A percentile compares a stretch with the other conserved stretches of the same genome.
These are phyloP conservation scores for Lutraria lutraria DNA, from an alignment of 2,888 invertebrate species.

Conservation along the genomic window DNA sequence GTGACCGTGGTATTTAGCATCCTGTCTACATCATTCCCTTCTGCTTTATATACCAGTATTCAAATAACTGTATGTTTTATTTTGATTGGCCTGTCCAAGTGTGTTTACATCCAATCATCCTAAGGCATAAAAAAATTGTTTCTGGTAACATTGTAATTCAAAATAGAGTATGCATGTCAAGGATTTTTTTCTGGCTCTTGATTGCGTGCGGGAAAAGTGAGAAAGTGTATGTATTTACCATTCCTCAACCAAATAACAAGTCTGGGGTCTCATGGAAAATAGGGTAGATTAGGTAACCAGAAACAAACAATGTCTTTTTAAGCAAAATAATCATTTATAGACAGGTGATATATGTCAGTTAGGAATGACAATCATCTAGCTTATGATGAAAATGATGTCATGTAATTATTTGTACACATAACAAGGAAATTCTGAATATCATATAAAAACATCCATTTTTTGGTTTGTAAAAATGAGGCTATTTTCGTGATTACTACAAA, in stretches of 20 bases:
- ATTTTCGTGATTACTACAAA: neutral
- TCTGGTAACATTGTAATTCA: too few species aligned
- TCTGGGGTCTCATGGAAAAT: too few species aligned
- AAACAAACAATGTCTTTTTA: too few species aligned
- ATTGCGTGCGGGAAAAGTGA: too few species aligned
- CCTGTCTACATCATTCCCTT: neutral
- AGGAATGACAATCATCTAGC: constrained; percentile 26
- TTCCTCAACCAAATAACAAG: too few species aligned
- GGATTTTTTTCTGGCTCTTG: too few species aligned
- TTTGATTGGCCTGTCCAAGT: constrained; percentile 32
- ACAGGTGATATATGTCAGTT: constrained; percentile 15
- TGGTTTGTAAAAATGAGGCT: neutral
- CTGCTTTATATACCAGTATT: neutral
- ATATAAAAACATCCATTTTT: neutral
- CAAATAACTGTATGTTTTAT: constrained; percentile 5
- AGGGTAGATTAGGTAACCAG: too few species aligned
- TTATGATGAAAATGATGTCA: constrained; percentile 24
- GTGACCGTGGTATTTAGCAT: neutral
- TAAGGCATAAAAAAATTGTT: too few species aligned
- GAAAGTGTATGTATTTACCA: too few species aligned
- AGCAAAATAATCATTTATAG: constrained; percentile 31
- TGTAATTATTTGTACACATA: neutral
- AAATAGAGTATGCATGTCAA: too few species aligned
- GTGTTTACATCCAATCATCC: constrained; percentile 22
- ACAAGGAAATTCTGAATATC: neutral